Percentiles rank a stretch among this genome's conserved stretches.
These are phyloP conservation scores for Pygocentrus nattereri DNA, from an alignment of 2,797 vertebrate genomes.

Conservation along the genomic window DNA sequence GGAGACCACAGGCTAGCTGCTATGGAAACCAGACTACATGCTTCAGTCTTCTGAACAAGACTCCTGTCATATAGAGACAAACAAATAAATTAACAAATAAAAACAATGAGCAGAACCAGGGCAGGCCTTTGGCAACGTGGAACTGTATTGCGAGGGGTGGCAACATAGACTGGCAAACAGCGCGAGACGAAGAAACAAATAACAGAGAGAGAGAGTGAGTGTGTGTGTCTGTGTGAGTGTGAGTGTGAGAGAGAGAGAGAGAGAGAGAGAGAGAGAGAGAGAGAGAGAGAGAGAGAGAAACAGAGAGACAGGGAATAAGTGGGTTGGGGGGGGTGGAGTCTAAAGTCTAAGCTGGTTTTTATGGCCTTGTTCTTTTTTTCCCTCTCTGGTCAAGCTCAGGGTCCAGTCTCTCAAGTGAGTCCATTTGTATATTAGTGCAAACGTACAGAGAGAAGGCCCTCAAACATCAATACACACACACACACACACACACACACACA, in stretches of 20 bases:
- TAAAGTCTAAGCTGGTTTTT: conserved; percentile 25
- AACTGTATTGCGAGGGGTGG: conserved; percentile 1
- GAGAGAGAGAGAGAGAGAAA: neutral
- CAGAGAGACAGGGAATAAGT: neutral
- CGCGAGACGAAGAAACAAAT: neutral
- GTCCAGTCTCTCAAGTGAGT: conserved; percentile 45
- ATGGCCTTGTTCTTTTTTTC: conserved; percentile 17
- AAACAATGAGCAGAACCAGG: conserved; percentile 1
- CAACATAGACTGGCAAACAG: neutral
- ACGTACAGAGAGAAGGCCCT: conserved; percentile 51
- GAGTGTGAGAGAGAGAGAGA: neutral
- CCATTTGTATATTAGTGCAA: conserved; percentile 61
- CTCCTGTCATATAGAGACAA: neutral
- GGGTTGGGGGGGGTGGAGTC: conserved; percentile 11
- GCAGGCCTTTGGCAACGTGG: conserved; percentile 47
- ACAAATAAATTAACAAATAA: conserved; percentile 6
- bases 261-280: neutral
- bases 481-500: neutral
- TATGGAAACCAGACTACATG: conserved; percentile 23
- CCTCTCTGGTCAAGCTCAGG: conserved; percentile 8
- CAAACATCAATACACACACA: conserved; percentile 1
- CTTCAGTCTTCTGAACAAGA: conserved; percentile 19
- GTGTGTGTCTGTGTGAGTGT: too few species aligned
- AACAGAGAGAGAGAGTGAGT: neutral
- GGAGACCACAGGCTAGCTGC: neutral